Percentiles rank a stretch among this genome's conserved stretches.
Evolutionary conservation across 2,113 vertebrate species (phyloP).

Genomic region (Paraplagusia blochii): DNA sequence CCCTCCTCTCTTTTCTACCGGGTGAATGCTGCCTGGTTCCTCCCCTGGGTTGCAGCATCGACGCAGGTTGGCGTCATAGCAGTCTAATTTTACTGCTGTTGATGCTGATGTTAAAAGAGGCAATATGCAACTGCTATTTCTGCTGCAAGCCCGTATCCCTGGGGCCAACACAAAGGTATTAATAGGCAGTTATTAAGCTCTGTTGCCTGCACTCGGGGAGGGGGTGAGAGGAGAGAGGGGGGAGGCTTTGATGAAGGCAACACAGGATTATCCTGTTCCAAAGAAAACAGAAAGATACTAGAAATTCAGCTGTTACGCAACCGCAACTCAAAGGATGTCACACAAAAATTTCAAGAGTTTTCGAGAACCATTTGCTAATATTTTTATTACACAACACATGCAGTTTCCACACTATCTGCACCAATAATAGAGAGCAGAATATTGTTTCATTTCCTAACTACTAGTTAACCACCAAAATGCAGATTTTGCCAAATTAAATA

Average conservation of each 20-base stretch:
- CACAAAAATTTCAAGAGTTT: background rate
- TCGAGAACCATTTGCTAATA: background rate
- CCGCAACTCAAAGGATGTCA: constrained; percentile 16
- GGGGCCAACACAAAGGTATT: constrained; percentile 63
- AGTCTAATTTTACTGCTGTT: constrained; percentile 93
- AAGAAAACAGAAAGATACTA: constrained; percentile 35
- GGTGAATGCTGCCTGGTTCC: constrained; percentile 80
- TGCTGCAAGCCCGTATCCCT: constrained; percentile 76
- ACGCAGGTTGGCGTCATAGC: constrained; percentile 90
- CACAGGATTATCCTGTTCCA: constrained; percentile 24
- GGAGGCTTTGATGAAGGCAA: constrained; percentile 34
- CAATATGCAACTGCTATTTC: constrained; percentile 92
- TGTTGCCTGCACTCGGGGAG: constrained; percentile 47
- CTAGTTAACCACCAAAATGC: too few species aligned
- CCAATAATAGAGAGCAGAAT: too few species aligned
- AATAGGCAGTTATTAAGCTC: constrained; percentile 69
- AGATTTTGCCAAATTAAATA: too few species aligned
- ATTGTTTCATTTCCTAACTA: too few species aligned
- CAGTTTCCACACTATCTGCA: too few species aligned
- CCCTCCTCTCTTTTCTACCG: constrained; percentile 42
- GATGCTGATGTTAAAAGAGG: constrained; percentile 92
- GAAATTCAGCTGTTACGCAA: constrained; percentile 51
- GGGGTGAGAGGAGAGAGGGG: too few species aligned
- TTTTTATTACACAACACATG: too few species aligned
- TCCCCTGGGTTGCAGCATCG: constrained; percentile 79